Conservation (phyloP, 2,797 vertebrate genomes). For the Cuculus canorus region DNA sequence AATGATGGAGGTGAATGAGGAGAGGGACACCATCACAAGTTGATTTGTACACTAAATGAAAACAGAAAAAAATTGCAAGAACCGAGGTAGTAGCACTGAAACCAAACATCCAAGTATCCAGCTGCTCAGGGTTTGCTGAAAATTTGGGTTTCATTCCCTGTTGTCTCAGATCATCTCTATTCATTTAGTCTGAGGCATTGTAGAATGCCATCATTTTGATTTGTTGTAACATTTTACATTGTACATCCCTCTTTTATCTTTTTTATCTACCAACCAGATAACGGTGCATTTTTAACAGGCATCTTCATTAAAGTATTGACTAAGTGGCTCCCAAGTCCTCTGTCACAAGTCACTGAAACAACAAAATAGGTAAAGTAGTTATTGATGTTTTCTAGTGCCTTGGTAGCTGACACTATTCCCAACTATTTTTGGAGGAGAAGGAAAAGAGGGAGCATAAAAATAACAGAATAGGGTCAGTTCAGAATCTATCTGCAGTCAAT, state of each 20-base stretch:
- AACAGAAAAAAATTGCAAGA: neutral
- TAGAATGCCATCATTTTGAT: slow-evolving; percentile 11
- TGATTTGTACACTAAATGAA: neutral
- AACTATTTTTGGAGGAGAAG: slow-evolving; percentile 9
- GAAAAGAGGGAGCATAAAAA: slow-evolving; percentile 7
- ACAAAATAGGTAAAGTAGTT: slow-evolving; percentile 36
- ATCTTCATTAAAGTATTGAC: slow-evolving; percentile 49
- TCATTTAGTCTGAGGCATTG: neutral
- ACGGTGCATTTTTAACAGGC: slow-evolving; percentile 46
- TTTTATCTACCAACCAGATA: slow-evolving; percentile 41
- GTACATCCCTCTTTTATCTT: slow-evolving; percentile 21
- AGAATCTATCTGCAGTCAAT: slow-evolving; percentile 6
- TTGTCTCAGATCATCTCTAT: neutral
- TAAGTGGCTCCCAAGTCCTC: slow-evolving; percentile 21
- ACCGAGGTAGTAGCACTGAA: neutral
- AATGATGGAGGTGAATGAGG: neutral
- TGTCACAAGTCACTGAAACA: slow-evolving; percentile 37
- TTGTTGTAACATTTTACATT: slow-evolving; percentile 6
- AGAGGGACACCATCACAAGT: neutral
- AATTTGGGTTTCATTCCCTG: neutral
- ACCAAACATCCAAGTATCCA: neutral
- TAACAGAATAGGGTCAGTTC: slow-evolving; percentile 19
- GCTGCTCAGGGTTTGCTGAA: neutral
- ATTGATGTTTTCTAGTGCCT: slow-evolving; percentile 39
- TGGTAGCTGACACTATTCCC: neutral